Percentiles rank a stretch among this genome's conserved stretches.
phyloP scores from a whole-genome alignment of 2,888 invertebrate species.

The Brachypterus glaber region DNA sequence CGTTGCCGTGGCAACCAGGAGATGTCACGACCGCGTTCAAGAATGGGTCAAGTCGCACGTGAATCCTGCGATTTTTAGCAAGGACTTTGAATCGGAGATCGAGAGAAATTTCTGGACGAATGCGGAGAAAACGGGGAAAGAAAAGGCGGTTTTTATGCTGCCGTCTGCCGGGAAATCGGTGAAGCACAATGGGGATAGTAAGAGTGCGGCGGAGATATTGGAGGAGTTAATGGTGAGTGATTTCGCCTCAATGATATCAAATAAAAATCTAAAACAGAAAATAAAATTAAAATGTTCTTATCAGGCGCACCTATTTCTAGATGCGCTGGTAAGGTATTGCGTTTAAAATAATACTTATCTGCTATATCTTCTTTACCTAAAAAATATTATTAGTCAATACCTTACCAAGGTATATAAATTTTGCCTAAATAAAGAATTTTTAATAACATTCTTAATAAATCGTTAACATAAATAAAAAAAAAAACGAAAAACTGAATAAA shows the following conservation, averaged over 20 bases:
- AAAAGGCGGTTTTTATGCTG: slow-evolving; percentile 24
- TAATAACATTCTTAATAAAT: no score
- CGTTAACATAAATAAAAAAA: no score
- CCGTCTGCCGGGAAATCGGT: slow-evolving; percentile 26
- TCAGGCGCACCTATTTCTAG: no score
- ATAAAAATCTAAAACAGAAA: neutral
- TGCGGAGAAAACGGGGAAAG: neutral
- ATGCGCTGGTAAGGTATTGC: no score
- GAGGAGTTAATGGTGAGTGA: slow-evolving; percentile 29
- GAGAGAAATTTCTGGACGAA: slow-evolving; percentile 1
- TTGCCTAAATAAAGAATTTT: no score
- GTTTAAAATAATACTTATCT: no score
- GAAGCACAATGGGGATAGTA: slow-evolving; percentile 26
- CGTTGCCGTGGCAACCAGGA: slow-evolving; percentile 42
- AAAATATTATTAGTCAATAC: no score
- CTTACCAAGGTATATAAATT: no score
- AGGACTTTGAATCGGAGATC: slow-evolving; percentile 33
- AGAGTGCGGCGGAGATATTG: slow-evolving; percentile 29
- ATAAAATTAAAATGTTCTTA: no score
- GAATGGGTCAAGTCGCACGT: slow-evolving; percentile 50
- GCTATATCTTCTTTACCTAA: no score
- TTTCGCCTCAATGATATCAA: neutral
- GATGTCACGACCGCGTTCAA: slow-evolving; percentile 43
- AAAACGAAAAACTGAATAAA: no score
- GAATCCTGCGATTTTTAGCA: slow-evolving; percentile 32